Conservation (phyloP, 2,113 vertebrate species). For the Ceyx margarethae region DNA sequence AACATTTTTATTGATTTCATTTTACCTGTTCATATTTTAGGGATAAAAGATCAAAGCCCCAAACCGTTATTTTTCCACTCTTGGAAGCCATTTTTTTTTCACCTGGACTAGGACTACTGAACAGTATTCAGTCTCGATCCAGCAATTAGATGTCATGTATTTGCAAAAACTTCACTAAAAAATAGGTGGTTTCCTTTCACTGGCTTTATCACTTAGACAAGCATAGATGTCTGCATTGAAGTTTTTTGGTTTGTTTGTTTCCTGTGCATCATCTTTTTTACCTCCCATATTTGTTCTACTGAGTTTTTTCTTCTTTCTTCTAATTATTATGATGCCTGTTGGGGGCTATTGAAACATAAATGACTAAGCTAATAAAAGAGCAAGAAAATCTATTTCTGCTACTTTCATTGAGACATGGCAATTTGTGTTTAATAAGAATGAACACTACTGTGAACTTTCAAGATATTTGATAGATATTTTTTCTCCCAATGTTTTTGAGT, state of each 20-base stretch:
- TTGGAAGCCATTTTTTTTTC: not conserved
- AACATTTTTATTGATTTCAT: not conserved
- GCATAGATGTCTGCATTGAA: not conserved
- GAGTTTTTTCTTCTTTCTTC: not conserved
- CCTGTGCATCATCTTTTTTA: not conserved
- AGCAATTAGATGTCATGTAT: not conserved
- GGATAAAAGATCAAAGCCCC: not conserved
- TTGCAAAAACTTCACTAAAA: not conserved
- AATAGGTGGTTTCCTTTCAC: not conserved
- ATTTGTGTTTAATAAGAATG: not conserved
- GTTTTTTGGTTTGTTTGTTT: not conserved
- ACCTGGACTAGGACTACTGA: not conserved
- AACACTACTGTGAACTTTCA: not conserved
- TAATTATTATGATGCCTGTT: not conserved
- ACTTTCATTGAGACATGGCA: not conserved
- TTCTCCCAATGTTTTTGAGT: not conserved
- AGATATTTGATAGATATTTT: not conserved
- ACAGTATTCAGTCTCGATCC: not conserved
- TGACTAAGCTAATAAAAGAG: not conserved
- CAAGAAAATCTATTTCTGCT: not conserved
- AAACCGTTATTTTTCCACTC: not conserved
- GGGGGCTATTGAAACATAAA: not conserved
- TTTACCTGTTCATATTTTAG: not conserved
- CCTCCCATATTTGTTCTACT: not conserved
- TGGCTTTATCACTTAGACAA: not conserved